Evolutionary conservation across 2,888 invertebrate genomes (phyloP), one percentile per base, ranked within the genome.

Genomic region (Pterostichus niger): DNA sequence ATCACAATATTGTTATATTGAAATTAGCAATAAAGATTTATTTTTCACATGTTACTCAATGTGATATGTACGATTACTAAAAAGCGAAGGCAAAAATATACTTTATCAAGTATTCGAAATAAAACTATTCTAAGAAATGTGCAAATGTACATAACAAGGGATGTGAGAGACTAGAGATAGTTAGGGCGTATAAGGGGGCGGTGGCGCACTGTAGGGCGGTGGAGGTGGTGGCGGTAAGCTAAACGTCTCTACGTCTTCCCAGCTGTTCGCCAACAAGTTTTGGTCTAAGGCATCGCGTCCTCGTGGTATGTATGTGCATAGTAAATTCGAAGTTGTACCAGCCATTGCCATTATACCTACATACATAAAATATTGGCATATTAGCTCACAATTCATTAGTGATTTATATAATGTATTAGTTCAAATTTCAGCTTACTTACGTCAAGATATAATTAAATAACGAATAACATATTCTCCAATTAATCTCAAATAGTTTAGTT

Each of bases 291-390:
- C 89, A 85, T 91, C 91, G 46, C 91, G 91, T 73, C 92, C 91
- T 35, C 91, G 89, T 1, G 91, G 88, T 49, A 92, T 86, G 56
- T 92, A 92, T 84, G 92, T 92, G 85, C 93, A 91, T 89, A 95
- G 92, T 61, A 95, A 89, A 86, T 94, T 94, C 85, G 94, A 94
- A 17, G 95, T 94, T 11, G 94, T 93, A 6, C 94, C 94, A 85
- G 94, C 88, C 73, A 95, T 90, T 54, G 94, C 92, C 71, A 94
- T 89, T 59, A 93, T 93, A 86, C 95, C 95, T 91, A 13, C 40
- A 35, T 54, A 24, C 13, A 49, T 71, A 73, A 82, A 59, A 64
- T 49, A 46, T 77, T 80, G 61, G n/a, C n/a, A n/a, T n/a, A n/a
- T n/a, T n/a, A n/a, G n/a, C n/a, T n/a, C n/a, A n/a, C 3, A 3